Conservation (phyloP, 2,888 invertebrate species). For the Palloptera scutellata region DNA sequence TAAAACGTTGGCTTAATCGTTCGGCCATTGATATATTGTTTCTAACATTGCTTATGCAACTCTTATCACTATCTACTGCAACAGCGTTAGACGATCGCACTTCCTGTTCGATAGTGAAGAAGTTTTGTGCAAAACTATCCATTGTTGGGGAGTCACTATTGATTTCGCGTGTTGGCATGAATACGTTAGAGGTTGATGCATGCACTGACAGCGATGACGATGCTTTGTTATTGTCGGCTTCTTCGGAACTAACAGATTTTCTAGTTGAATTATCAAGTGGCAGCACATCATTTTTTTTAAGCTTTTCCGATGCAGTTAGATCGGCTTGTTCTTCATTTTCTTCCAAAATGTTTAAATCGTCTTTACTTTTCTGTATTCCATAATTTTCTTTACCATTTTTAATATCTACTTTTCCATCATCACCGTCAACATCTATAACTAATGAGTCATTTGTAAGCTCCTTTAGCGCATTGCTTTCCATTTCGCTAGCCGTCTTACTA, state of each 20-base stretch:
- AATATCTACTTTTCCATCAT: slow-evolving; percentile 5
- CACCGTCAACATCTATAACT: slow-evolving; percentile 31
- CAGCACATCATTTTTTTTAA: slow-evolving; percentile 7
- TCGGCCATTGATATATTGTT: slow-evolving; percentile 49
- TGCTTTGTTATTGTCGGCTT: background rate
- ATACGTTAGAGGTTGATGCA: slow-evolving; percentile 37
- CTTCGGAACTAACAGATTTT: background rate
- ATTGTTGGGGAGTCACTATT: slow-evolving; percentile 38
- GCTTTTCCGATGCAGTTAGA: slow-evolving; percentile 2
- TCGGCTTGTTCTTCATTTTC: background rate
- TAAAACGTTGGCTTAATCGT: slow-evolving; percentile 49
- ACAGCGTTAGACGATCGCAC: background rate
- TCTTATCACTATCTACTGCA: background rate
- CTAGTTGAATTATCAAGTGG: background rate
- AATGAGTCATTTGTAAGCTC: slow-evolving; percentile 28
- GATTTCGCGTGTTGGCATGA: slow-evolving; percentile 38
- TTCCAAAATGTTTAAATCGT: background rate
- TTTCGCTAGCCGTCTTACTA: slow-evolving; percentile 20
- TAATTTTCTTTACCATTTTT: slow-evolving; percentile 14
- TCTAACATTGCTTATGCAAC: slow-evolving; percentile 20
- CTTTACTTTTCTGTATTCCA: background rate
- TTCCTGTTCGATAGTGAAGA: slow-evolving; percentile 35
- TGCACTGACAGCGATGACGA: background rate
- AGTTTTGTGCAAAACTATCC: slow-evolving; percentile 40
- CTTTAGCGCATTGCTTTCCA: slow-evolving; percentile 32